phyloP scores from a whole-genome alignment of 1,140 invertebrate species.

The Drosophila ficusphila region DNA sequence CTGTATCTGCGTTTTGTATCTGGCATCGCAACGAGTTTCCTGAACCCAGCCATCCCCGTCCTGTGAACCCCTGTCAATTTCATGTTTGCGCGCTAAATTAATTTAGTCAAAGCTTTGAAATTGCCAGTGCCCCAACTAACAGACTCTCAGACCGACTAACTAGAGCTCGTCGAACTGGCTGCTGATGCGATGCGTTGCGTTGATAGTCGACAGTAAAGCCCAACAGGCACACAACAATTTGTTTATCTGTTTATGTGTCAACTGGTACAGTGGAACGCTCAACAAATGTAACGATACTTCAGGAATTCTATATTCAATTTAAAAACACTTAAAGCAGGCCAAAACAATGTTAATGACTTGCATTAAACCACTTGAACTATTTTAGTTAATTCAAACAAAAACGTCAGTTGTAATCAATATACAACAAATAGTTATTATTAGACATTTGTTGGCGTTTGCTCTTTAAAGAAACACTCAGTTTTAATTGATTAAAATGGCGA shows the following conservation, averaged over 20 bases:
- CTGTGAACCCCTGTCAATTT: constrained; percentile 55
- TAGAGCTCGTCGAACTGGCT: constrained; percentile 7
- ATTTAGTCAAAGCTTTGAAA: constrained; percentile 74
- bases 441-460: too few relatives aligned
- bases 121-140: constrained; percentile 26
- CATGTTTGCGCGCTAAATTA: constrained; percentile 78
- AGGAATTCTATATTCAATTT: neutral
- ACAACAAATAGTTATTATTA: too few relatives aligned
- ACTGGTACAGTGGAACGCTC: constrained; percentile 9
- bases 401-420: too few relatives aligned
- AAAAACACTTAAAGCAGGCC: neutral
- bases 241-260: constrained; percentile 27
- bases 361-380: too few relatives aligned
- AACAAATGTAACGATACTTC: too few relatives aligned
- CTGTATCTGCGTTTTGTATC: constrained; percentile 12
- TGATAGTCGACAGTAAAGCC: constrained; percentile 48
- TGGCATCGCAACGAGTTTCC: constrained; percentile 18
- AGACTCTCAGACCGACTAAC: constrained; percentile 42
- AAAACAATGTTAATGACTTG: too few relatives aligned
- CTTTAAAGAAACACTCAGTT: too few relatives aligned
- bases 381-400: too few relatives aligned
- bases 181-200: constrained; percentile 36
- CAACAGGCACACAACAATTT: constrained; percentile 46
- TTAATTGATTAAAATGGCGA: neutral
- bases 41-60: neutral